phyloP scores from a whole-genome alignment of 2,888 invertebrate genomes.

The Phengaris arion region DNA sequence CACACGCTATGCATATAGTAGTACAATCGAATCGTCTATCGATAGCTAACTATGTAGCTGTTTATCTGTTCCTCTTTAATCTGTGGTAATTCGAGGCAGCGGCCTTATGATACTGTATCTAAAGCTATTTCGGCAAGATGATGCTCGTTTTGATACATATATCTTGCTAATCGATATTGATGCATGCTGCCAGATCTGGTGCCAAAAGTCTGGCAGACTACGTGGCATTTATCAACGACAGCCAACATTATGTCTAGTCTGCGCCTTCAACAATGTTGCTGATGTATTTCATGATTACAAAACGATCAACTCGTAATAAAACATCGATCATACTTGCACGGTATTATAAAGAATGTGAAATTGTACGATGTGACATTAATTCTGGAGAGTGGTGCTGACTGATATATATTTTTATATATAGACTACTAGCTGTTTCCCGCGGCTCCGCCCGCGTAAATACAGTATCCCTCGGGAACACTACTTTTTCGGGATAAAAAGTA shows the following conservation, averaged over 20 bases:
- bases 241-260: constrained; percentile 8
- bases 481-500: no score
- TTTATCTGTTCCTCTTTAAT: no score
- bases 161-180: constrained; percentile 12
- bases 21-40: no score
- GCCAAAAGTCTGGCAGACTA: constrained; percentile 9
- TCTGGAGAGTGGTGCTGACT: no score
- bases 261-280: constrained; percentile 12
- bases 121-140: constrained; percentile 2
- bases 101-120: not conserved
- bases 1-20: no score
- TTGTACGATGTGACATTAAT: not conserved
- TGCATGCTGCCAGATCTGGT: constrained; percentile 15
- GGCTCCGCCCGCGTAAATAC: no score
- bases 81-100: no score
- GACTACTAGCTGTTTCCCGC: no score
- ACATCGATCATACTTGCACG: not conserved
- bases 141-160: not conserved
- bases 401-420: no score
- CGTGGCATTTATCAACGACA: constrained; percentile 18
- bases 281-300: not conserved
- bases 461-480: no score
- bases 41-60: no score
- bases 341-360: not conserved
- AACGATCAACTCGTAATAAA: not conserved